Percentiles rank a stretch among this genome's conserved stretches.
phyloP scores from a whole-genome alignment of 2,797 vertebrate genomes.

The Orientallactaga sibirica region DNA sequence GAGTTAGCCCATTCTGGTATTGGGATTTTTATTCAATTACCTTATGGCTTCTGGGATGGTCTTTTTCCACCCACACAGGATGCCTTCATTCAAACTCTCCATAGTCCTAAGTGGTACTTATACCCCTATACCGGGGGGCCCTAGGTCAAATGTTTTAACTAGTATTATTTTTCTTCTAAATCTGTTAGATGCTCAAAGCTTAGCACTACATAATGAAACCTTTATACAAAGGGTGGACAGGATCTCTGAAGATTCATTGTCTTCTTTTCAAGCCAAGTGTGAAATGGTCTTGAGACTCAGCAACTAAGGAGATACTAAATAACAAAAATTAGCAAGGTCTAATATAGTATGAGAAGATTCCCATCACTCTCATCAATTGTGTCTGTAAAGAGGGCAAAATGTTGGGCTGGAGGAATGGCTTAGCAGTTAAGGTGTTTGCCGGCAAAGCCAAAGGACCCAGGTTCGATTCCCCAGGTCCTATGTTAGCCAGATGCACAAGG shows the following conservation, averaged over 20 bases:
- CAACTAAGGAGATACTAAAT: neutral
- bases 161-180: neutral
- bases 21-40: neutral
- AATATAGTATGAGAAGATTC: neutral
- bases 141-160: no score
- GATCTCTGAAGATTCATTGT: neutral
- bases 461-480: no score
- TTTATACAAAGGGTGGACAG: neutral
- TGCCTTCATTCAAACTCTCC: neutral
- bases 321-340: neutral
- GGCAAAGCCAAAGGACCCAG: no score
- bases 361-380: neutral
- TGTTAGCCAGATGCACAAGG: no score
- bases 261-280: neutral
- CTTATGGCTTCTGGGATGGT: neutral
- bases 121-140: no score
- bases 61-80: neutral
- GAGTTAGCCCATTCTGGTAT: no score
- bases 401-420: no score
- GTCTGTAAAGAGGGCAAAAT: neutral
- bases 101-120: no score
- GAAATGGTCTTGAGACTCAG: neutral
- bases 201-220: neutral
- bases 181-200: neutral
- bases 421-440: no score